phyloP scores from a whole-genome alignment of 2,113 vertebrate genomes.

The Neomonachus schauinslandi region DNA sequence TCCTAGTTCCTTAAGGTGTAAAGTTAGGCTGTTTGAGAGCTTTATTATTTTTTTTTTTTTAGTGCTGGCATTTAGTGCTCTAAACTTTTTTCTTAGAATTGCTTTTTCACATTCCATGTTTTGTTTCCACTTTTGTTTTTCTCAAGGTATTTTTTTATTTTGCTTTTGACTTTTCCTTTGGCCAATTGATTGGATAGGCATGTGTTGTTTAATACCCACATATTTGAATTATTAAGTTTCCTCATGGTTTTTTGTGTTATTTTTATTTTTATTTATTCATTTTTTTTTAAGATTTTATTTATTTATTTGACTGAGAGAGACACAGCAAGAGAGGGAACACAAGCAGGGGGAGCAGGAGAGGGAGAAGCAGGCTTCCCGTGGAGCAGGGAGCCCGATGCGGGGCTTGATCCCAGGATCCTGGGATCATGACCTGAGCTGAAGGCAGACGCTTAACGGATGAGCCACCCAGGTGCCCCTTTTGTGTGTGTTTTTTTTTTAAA shows the following conservation, averaged over 20 bases:
- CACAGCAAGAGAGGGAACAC: too few relatives aligned
- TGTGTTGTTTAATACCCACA: background rate
- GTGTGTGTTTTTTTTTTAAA: background rate
- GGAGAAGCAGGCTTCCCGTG: too few relatives aligned
- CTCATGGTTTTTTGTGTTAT: background rate
- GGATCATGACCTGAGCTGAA: too few relatives aligned
- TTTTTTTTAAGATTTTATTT: background rate
- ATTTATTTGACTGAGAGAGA: too few relatives aligned
- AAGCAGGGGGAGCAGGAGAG: too few relatives aligned
- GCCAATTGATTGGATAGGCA: background rate
- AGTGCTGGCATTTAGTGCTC: background rate
- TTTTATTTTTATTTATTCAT: too few relatives aligned
- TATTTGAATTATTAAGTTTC: background rate
- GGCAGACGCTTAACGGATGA: too few relatives aligned
- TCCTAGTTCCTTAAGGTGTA: background rate
- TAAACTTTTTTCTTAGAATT: background rate
- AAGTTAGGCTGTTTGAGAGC: background rate
- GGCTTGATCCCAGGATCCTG: too few relatives aligned
- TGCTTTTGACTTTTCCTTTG: background rate
- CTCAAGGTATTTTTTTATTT: background rate
- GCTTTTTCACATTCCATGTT: background rate
- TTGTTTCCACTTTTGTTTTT: background rate
- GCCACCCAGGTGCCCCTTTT: too few relatives aligned
- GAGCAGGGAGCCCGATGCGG: too few relatives aligned
- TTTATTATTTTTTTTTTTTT: background rate